phyloP scores from a whole-genome alignment of 2,113 vertebrate genomes.

The Elephantulus edwardii region DNA sequence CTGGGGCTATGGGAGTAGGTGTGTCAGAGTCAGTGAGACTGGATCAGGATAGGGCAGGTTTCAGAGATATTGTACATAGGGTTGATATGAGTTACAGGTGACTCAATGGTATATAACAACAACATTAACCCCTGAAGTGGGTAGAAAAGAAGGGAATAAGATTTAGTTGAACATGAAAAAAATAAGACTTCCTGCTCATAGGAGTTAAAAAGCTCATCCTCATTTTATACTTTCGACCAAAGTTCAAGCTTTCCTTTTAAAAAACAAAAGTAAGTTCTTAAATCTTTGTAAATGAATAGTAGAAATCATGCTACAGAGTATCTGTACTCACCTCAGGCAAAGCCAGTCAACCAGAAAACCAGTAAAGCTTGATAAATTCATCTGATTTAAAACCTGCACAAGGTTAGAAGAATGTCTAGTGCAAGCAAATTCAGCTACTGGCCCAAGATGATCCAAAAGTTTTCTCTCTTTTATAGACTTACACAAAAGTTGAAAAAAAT shows the following conservation, averaged over 20 bases:
- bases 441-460: constrained; percentile 50
- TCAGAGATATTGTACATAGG: no score
- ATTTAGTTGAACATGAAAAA: background rate
- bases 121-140: background rate
- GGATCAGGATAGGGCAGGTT: no score
- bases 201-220: background rate
- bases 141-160: background rate
- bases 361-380: constrained; percentile 62
- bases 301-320: constrained; percentile 56
- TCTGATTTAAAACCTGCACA: constrained; percentile 8
- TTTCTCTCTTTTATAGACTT: constrained; percentile 15
- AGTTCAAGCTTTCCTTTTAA: constrained; percentile 49
- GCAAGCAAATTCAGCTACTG: background rate
- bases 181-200: background rate
- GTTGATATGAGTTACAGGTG: no score
- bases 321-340: constrained; percentile 56
- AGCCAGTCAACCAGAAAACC: constrained; percentile 67
- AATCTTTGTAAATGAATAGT: constrained; percentile 64
- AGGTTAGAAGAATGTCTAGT: constrained; percentile 51
- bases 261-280: background rate
- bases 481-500: background rate
- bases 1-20: no score
- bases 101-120: no score
- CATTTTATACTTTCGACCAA: constrained; percentile 10
- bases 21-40: no score